phyloP scores from a whole-genome alignment of 2,888 invertebrate species.

The Orthonevra nobilis region DNA sequence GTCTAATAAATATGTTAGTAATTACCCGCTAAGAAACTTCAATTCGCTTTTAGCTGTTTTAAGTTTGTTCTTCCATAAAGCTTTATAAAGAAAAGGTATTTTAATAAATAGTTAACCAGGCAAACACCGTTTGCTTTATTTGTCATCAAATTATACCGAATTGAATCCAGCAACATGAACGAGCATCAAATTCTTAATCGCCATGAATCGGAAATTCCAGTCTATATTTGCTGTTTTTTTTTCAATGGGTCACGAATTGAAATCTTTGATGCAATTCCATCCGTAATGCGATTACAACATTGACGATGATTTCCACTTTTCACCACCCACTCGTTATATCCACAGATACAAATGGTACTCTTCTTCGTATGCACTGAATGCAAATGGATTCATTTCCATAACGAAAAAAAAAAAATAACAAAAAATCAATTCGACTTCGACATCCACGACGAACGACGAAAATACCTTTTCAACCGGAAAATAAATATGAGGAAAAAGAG shows the following conservation, averaged over 20 bases:
- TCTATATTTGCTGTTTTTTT: too few species aligned
- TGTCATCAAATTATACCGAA: too few species aligned
- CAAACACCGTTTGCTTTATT: too few species aligned
- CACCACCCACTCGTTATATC: background rate
- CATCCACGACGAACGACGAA: background rate
- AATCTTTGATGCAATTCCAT: conserved; percentile 22
- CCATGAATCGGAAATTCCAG: too few species aligned
- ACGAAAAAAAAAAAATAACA: background rate
- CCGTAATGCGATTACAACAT: conserved; percentile 33
- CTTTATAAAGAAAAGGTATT: too few species aligned
- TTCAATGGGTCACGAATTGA: conserved; percentile 44
- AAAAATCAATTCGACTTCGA: background rate
- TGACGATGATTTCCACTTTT: conserved; percentile 18
- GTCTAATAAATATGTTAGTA: too few species aligned
- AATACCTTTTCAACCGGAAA: conserved; percentile 4
- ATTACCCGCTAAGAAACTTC: too few species aligned
- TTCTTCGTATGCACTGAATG: conserved; percentile 24
- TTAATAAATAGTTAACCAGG: too few species aligned
- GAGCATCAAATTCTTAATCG: too few species aligned
- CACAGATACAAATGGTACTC: conserved; percentile 2
- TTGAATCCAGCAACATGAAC: too few species aligned
- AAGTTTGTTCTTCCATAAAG: too few species aligned
- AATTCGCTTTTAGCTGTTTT: too few species aligned
- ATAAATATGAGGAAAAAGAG: background rate
- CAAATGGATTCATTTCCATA: conserved; percentile 35